Conservation (phyloP, 2,797 vertebrate species). For the Chaenodraco wilsoni region DNA sequence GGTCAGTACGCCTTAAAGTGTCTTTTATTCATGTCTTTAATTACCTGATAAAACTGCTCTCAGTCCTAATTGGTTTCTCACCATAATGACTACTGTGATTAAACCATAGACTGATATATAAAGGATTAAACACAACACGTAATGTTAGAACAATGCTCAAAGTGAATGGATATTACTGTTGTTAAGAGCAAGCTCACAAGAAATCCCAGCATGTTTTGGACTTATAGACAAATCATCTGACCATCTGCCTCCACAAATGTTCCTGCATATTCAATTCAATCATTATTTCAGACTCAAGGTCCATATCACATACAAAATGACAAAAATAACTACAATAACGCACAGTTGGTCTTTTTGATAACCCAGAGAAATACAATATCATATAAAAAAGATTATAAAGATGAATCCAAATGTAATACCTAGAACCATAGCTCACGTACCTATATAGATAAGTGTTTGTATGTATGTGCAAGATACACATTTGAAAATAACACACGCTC, state of each 20-base stretch:
- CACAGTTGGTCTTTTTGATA: no score
- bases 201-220: neutral
- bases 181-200: no score
- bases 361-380: no score
- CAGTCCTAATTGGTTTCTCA: neutral
- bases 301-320: no score
- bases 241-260: conserved; percentile 5
- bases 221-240: conserved; percentile 11
- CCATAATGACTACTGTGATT: neutral
- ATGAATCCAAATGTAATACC: no score
- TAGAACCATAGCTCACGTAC: neutral
- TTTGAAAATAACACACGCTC: neutral
- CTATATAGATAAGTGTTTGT: neutral
- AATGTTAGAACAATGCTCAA: neutral
- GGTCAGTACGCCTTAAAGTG: neutral
- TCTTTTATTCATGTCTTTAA: conserved; percentile 4
- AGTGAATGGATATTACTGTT: no score
- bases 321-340: no score
- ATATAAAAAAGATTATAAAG: no score
- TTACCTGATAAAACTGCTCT: neutral
- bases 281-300: no score
- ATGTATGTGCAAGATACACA: neutral
- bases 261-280: neutral
- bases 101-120: neutral
- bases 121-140: neutral